Base-by-base conservation (phyloP, 2,113 vertebrate genomes). In the Microcebus murinus region DNA sequence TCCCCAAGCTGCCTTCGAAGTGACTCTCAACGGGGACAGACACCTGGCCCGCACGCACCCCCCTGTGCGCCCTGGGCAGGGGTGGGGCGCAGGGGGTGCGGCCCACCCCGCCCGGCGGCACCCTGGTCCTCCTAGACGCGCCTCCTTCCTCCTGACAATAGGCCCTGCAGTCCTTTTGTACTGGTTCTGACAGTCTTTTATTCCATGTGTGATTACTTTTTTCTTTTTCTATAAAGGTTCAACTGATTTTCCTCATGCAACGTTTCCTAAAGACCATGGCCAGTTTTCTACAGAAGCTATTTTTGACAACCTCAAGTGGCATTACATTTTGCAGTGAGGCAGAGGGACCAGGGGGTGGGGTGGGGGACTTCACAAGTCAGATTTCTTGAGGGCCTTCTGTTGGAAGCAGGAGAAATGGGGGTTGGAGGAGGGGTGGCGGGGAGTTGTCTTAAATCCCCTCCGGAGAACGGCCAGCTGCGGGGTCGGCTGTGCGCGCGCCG, bases 201-300 rank as follows among this genome's bases (percentile, higher is more conserved):
- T 86, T 67, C 83, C 93, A 80, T 73, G 79, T 90, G 84, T 81
- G 90, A 21, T 45, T 96, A 1, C 92, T 93, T 88, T 95, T 81
- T 84, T 93, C 97, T 97, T 98, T 97, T 98, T 98, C 98, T 96
- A 90, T 98, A 98, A 98, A 98, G 89, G 97, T 97, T 98, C 96
- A 97, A 97, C 97, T 95, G 95, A 97, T 98, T 98, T 99, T 98
- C 98, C 98, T 99, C 98, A 97, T 97, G 96, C 98, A 98, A 96
- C 97, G 97, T 98, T 99, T 99, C 98, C 98, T 99, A 98, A 98
- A 97, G 98, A 98, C 98, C 98, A 98, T 97, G 98, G 97, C 98
- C 97, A 96, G 98, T 99, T 99, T 99, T 99, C 98, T 99, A 99
- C 98, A 98, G 98, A 98, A 99, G 97, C 98, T 99, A 99, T 99